phyloP scores from a whole-genome alignment of 2,113 vertebrate genomes.

The cattle (Bos taurus) region DNA sequence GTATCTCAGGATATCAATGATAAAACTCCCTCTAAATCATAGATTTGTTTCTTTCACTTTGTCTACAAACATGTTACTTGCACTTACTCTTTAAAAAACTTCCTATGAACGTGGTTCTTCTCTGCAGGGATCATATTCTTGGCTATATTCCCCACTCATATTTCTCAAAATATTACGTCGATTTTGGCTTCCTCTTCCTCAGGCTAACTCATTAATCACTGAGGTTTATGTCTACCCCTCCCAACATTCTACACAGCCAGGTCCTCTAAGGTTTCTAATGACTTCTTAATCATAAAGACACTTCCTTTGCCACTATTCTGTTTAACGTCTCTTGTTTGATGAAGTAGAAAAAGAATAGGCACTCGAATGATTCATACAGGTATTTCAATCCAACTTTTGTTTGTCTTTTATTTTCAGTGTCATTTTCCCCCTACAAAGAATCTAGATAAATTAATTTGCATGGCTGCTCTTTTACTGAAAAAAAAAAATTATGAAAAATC shows the following conservation, averaged over 20 bases:
- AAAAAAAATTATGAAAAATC: not conserved
- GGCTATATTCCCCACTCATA: not conserved
- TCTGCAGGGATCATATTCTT: not conserved
- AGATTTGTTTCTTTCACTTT: not conserved
- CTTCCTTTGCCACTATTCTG: not conserved
- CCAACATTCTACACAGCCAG: not conserved
- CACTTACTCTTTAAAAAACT: not conserved
- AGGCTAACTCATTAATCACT: not conserved
- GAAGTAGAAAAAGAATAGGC: not conserved
- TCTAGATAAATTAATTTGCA: not conserved
- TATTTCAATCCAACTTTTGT: not conserved
- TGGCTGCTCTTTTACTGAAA: not conserved
- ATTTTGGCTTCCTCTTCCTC: not conserved
- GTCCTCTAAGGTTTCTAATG: not conserved
- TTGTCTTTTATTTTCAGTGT: not conserved
- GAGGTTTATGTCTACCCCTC: not conserved
- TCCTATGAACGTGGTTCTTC: not conserved
- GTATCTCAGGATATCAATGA: not conserved
- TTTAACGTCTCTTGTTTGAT: not conserved
- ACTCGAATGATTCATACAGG: not conserved
- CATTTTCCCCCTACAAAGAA: not conserved
- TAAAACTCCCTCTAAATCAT: not conserved
- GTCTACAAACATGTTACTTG: not conserved
- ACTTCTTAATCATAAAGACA: not conserved
- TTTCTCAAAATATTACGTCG: conserved; percentile 7